These are phyloP conservation scores for Denticeps clupeoides DNA, from an alignment of 2,797 vertebrate species.

Conservation along the genomic window DNA sequence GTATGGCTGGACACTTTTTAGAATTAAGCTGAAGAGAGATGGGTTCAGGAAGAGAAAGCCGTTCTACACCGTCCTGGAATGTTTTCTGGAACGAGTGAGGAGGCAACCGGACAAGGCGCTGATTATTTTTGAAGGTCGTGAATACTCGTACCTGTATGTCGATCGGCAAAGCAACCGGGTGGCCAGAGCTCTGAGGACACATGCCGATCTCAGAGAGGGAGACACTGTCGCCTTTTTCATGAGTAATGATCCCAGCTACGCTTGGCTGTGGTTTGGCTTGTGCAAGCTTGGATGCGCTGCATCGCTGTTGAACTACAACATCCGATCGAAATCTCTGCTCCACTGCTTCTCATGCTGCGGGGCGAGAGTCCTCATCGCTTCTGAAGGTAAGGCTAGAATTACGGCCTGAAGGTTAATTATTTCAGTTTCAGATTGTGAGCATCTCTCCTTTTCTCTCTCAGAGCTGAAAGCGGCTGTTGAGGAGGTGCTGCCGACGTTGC, in stretches of 20 bases:
- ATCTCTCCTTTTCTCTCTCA: conserved; percentile 41
- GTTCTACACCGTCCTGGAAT: conserved; percentile 32
- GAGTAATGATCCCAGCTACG: conserved; percentile 49
- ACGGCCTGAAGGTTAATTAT: not conserved
- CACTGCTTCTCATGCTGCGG: conserved; percentile 47
- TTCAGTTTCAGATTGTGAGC: no score
- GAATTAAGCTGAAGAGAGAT: not conserved
- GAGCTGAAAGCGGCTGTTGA: conserved; percentile 51
- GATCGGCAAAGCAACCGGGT: conserved; percentile 49
- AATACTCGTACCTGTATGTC: conserved; percentile 39
- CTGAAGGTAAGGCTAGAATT: conserved; percentile 56
- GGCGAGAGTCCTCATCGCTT: conserved; percentile 47
- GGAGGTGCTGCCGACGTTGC: conserved; percentile 50
- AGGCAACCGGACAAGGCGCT: conserved; percentile 40
- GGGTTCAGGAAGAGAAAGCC: conserved; percentile 23
- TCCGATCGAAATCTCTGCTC: conserved; percentile 42
- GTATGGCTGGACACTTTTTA: not conserved
- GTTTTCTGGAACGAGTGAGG: conserved; percentile 29
- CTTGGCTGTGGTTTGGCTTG: conserved; percentile 54
- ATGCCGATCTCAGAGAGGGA: conserved; percentile 37
- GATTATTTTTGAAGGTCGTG: conserved; percentile 34
- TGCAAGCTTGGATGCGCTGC: conserved; percentile 48
- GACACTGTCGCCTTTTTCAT: conserved; percentile 48
- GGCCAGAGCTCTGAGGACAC: conserved; percentile 40
- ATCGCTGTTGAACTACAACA: conserved; percentile 50